Evolutionary conservation across 53 echinoderm and acorn worm genomes (phyloP), one percentile per base, ranked within the genome.

Genomic region (Luidia sarsii): DNA sequence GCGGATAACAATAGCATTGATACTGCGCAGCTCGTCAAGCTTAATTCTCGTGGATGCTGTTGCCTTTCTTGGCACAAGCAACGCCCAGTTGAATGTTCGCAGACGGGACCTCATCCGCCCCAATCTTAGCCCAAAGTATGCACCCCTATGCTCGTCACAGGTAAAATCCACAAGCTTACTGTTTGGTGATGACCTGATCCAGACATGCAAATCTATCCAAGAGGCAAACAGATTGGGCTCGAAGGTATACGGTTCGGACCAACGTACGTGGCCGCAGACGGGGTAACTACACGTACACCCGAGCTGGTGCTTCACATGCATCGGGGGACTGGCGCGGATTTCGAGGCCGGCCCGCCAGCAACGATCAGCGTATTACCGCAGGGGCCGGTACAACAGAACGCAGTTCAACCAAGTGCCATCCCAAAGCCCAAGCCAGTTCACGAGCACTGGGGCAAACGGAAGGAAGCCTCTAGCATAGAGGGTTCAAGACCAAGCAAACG

Each of bases 131-230:
- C 32, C 63, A 14, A 29, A 9, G 32, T 63, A 38, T 38, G 65
- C 65, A 30, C 65, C 65, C 0, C 41, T 65, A 8, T 65, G 65
- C 39, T 65, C 65, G n/a, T 37, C 65, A 24, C 65, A 65, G 24
- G 65, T 65, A n/a, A 18, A 18, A 1, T 37, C 14, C 41, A 37
- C 65, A 0, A 39, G 24, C 38, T 65, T 65, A 39, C 65, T 65
- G 10, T 65, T 37, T 20, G 65, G 65, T 19, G 41, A 65, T 24
- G 65, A 65, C 39, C 65, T 65, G 19, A 24, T 65, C 18, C 39
- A 65, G 39, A 21, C 65, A 36, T 65, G 65, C 39, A 65, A 65
- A 20, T 37, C 65, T 9, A 65, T 65, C 2, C 65, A 65, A 9
- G 65, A 65, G 29, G 29, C 65, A 39, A 65, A 65, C 41, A 65